Percentiles rank a stretch among this genome's conserved stretches.
These are phyloP conservation scores for Pelobates cultripes DNA, from an alignment of 2,797 vertebrate species.

Conservation along the genomic window DNA sequence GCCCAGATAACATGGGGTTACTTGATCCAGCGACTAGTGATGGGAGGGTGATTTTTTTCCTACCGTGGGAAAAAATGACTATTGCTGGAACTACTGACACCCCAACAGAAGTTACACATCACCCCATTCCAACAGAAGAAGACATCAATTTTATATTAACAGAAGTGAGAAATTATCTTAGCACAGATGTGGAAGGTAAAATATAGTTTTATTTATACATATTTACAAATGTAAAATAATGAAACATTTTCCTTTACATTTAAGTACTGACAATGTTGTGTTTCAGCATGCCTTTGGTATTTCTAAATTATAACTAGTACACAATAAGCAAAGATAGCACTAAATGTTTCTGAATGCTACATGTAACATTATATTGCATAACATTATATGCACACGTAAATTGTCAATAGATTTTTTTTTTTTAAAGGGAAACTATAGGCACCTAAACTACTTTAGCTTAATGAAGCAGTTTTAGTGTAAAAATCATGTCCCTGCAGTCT, in stretches of 20 bases:
- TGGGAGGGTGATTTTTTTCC: slow-evolving; percentile 95
- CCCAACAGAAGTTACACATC: slow-evolving; percentile 85
- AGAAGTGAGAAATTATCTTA: slow-evolving; percentile 95
- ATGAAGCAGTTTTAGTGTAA: too few relatives aligned
- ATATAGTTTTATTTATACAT: not conserved
- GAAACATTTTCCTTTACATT: not conserved
- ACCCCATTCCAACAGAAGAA: slow-evolving; percentile 91
- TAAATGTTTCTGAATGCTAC: too few relatives aligned
- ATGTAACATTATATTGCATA: too few relatives aligned
- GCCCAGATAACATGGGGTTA: slow-evolving; percentile 96
- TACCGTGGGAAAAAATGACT: slow-evolving; percentile 98
- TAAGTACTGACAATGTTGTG: too few relatives aligned
- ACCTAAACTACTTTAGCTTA: too few relatives aligned
- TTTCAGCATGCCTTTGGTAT: too few relatives aligned
- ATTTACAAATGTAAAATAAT: not conserved
- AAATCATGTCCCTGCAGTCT: too few relatives aligned
- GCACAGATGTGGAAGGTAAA: slow-evolving; percentile 90
- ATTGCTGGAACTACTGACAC: slow-evolving; percentile 95
- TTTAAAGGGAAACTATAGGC: too few relatives aligned
- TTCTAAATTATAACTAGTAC: too few relatives aligned
- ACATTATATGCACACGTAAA: too few relatives aligned
- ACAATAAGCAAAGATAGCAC: too few relatives aligned
- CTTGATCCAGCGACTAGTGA: slow-evolving; percentile 97
- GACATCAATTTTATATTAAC: slow-evolving; percentile 97
- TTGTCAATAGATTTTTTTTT: too few relatives aligned